Conservation (phyloP, 2,888 invertebrate genomes). For the Hedya salicella region DNA sequence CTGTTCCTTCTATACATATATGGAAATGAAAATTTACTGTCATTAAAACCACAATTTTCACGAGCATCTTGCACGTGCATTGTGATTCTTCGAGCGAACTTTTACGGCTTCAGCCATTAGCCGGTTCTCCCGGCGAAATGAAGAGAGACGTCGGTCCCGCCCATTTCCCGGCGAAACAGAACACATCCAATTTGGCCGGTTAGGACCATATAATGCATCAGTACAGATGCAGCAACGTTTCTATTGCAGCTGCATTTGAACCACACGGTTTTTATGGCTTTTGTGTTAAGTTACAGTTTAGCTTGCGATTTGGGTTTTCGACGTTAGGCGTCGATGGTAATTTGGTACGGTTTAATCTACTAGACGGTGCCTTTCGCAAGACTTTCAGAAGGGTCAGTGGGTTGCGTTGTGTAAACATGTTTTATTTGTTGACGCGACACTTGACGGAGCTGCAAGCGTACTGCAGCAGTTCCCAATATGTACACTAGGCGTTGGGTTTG, state of each 20-base stretch:
- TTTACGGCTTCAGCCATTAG: slow-evolving; percentile 36
- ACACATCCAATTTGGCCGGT: slow-evolving; percentile 28
- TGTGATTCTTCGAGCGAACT: slow-evolving; percentile 26
- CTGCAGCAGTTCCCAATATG: slow-evolving; percentile 3
- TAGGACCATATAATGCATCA: slow-evolving; percentile 38
- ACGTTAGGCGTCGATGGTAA: not conserved
- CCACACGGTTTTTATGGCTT: not conserved
- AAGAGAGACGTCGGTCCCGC: slow-evolving; percentile 1
- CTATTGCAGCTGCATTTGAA: not conserved
- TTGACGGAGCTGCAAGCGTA: slow-evolving; percentile 13
- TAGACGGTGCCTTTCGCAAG: slow-evolving; percentile 40
- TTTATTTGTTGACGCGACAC: slow-evolving; percentile 37
- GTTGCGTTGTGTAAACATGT: slow-evolving; percentile 41
- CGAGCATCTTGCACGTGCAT: slow-evolving; percentile 27
- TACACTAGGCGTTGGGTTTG: no score
- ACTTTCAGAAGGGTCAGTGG: slow-evolving; percentile 40
- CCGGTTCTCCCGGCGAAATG: slow-evolving; percentile 3
- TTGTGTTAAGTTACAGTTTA: not conserved
- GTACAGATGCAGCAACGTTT: slow-evolving; percentile 12
- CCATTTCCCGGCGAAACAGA: not conserved
- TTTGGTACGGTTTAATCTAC: slow-evolving; percentile 32
- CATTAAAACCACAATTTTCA: slow-evolving; percentile 15
- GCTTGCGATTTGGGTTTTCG: not conserved
- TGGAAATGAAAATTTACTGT: not conserved
- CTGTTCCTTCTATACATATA: not conserved